A percentile compares a stretch with the other conserved stretches of the same genome.
Evolutionary conservation across 2,797 vertebrate genomes (phyloP).

Genomic region (Acanthornis magna): DNA sequence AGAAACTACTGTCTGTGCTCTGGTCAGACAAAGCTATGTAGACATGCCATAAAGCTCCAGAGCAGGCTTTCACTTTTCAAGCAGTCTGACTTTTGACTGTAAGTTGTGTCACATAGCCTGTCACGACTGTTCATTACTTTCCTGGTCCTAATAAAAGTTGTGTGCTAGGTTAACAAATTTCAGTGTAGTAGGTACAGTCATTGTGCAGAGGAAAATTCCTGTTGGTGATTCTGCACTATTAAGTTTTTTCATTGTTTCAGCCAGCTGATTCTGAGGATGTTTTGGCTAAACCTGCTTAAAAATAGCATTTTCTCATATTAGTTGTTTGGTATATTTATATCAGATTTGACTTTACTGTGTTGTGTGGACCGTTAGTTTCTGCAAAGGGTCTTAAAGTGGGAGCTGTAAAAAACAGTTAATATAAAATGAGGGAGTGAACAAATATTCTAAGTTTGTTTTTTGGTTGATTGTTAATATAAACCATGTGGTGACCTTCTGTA

Average conservation of each 20-base stretch:
- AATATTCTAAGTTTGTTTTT: background rate
- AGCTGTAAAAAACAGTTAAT: background rate
- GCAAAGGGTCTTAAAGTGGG: background rate
- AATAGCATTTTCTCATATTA: background rate
- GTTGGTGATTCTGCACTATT: background rate
- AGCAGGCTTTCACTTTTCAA: background rate
- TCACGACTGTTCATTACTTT: background rate
- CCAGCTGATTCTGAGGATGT: background rate
- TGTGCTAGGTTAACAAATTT: background rate
- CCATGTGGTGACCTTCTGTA: background rate
- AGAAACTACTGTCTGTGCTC: background rate
- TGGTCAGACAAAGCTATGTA: background rate
- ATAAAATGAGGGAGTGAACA: background rate
- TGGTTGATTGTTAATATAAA: background rate
- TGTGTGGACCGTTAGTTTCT: background rate
- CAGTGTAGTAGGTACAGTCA: background rate
- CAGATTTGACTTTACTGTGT: background rate
- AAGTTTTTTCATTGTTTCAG: background rate
- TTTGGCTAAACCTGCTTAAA: background rate
- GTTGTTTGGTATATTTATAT: background rate
- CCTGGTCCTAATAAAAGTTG: background rate
- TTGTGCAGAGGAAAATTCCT: background rate
- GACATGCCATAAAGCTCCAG: background rate
- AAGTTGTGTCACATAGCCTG: background rate
- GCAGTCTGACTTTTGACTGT: background rate